These are phyloP conservation scores for Phymastichus coffea DNA, from an alignment of 1,140 invertebrate species.

Conservation along the genomic window DNA sequence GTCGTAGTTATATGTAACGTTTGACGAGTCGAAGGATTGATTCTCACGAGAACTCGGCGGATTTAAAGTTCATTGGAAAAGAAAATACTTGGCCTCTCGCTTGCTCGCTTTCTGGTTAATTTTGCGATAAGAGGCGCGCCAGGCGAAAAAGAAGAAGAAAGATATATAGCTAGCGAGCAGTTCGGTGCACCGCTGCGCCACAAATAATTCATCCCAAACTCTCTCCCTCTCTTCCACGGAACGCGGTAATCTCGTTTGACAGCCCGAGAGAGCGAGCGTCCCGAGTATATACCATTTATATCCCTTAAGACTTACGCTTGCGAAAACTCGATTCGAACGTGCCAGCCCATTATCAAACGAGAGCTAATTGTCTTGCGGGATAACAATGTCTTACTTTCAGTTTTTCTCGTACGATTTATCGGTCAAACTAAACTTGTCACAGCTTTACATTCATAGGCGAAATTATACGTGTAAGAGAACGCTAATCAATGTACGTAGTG, in stretches of 20 bases:
- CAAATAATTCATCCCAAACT: conserved; percentile 44
- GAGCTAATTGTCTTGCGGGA: background rate
- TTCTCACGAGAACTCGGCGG: no score
- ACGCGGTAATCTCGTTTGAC: conserved; percentile 41
- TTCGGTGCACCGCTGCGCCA: conserved; percentile 22
- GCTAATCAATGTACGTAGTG: background rate
- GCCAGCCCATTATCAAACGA: conserved; percentile 9
- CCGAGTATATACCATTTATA: conserved; percentile 31
- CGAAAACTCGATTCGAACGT: conserved; percentile 10
- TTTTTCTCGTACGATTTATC: conserved; percentile 3
- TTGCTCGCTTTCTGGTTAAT: conserved; percentile 1
- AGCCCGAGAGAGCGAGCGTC: conserved; percentile 22
- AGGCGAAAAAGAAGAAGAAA: background rate
- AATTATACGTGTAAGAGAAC: background rate
- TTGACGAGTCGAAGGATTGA: no score
- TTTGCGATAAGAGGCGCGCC: background rate
- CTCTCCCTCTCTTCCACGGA: conserved; percentile 17
- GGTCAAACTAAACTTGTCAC: background rate
- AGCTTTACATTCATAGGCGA: conserved; percentile 5
- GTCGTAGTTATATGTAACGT: no score
- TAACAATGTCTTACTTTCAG: background rate
- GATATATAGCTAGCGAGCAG: no score
- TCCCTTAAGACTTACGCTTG: conserved; percentile 17
- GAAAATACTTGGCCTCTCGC: conserved; percentile 34
- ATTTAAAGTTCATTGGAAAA: no score